A percentile compares a stretch with the other conserved stretches of the same genome.
Conservation (phyloP, 1,140 invertebrate genomes). For the Drosophila obscura region DNA sequence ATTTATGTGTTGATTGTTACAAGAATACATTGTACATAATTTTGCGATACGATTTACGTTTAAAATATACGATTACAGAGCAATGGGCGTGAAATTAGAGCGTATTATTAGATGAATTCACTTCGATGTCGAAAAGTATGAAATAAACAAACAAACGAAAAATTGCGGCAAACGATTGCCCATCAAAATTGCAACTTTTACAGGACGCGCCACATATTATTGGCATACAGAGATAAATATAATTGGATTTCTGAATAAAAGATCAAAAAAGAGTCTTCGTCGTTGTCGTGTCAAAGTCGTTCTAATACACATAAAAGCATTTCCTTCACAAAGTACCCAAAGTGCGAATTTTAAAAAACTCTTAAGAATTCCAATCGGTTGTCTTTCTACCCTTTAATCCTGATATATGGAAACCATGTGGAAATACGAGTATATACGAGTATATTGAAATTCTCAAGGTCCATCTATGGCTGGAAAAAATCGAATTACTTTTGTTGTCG, state of each 20-base stretch:
- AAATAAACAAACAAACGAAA: not conserved
- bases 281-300: slow-evolving; percentile 63
- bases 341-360: slow-evolving; percentile 27
- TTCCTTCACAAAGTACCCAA: slow-evolving; percentile 30
- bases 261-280: slow-evolving; percentile 34
- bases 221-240: slow-evolving; percentile 2
- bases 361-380: not conserved
- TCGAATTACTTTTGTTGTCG: slow-evolving; percentile 1
- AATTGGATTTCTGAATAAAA: slow-evolving; percentile 49
- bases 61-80: slow-evolving; percentile 50
- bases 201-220: not conserved
- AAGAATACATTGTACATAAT: slow-evolving; percentile 71
- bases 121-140: slow-evolving; percentile 16
- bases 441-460: no score
- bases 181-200: slow-evolving; percentile 63
- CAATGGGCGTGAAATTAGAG: slow-evolving; percentile 73
- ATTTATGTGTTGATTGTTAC: slow-evolving; percentile 77
- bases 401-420: no score
- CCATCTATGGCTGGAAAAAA: no score
- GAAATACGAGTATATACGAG: no score
- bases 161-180: not conserved
- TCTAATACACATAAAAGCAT: slow-evolving; percentile 78
- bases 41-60: slow-evolving; percentile 52
- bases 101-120: slow-evolving; percentile 71
- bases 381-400: slow-evolving; percentile 19